Evolutionary conservation across 1,140 invertebrate genomes (phyloP).

Genomic region (Ostrea denselamellosa): DNA sequence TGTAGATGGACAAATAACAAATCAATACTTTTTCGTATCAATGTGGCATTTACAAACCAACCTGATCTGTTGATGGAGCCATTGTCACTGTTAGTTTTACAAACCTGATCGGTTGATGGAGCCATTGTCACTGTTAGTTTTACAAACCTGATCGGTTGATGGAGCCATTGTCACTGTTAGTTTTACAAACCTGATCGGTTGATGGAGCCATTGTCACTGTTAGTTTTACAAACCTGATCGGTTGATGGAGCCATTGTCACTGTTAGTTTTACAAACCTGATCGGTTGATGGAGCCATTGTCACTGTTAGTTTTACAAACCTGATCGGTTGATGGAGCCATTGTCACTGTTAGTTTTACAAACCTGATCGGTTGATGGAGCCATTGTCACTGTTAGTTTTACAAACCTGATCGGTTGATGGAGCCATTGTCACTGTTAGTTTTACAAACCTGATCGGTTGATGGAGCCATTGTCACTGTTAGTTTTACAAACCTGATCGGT

Average conservation of each 20-base stretch:
- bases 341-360: conserved; percentile 74
- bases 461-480: conserved; percentile 71
- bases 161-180: conserved; percentile 72
- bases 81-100: conserved; percentile 74
- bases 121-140: no score
- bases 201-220: conserved; percentile 71
- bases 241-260: conserved; percentile 64
- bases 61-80: conserved; percentile 65
- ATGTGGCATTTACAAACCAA: not conserved
- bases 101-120: no score
- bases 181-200: conserved; percentile 69
- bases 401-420: conserved; percentile 63
- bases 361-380: no score
- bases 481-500: no score
- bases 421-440: conserved; percentile 73
- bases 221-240: no score
- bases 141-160: conserved; percentile 63
- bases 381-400: no score
- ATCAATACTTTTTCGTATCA: no score
- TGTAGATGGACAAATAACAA: no score
- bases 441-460: conserved; percentile 67
- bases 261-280: no score
- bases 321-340: conserved; percentile 65
- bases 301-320: conserved; percentile 72
- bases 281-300: conserved; percentile 67